These are phyloP conservation scores for Epinotia nisella DNA, from an alignment of 2,888 invertebrate genomes.

Conservation along the genomic window DNA sequence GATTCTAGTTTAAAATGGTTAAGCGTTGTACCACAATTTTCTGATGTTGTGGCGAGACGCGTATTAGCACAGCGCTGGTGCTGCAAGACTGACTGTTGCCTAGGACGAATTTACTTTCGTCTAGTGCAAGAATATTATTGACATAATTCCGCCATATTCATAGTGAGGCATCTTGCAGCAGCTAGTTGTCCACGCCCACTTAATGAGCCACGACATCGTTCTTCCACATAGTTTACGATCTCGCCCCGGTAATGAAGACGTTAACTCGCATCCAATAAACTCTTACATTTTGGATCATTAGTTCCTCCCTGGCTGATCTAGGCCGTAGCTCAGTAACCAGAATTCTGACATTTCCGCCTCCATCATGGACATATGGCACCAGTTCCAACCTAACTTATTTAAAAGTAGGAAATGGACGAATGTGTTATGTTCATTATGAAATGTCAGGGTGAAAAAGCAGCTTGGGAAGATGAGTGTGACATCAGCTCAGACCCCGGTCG, in stretches of 20 bases:
- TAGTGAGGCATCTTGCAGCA: background rate
- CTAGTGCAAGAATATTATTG: background rate
- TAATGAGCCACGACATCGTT: constrained; percentile 33
- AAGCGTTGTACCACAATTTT: constrained; percentile 29
- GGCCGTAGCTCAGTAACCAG: background rate
- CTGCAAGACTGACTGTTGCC: background rate
- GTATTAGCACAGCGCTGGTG: constrained; percentile 5
- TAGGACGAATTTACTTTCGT: background rate
- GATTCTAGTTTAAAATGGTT: constrained; percentile 67
- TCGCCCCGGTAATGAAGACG: constrained; percentile 40
- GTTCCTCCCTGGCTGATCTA: constrained; percentile 5
- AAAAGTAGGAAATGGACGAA: background rate
- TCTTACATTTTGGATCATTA: constrained; percentile 3
- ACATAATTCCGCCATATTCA: background rate
- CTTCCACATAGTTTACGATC: constrained; percentile 40
- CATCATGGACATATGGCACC: constrained; percentile 11
- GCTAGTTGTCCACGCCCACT: constrained; percentile 17
- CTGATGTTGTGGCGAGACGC: constrained; percentile 55
- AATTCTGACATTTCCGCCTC: background rate
- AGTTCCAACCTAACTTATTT: background rate
- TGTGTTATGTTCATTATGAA: constrained; percentile 9
- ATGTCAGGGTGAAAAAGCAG: background rate
- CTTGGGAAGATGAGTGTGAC: constrained; percentile 11
- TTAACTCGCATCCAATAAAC: constrained; percentile 4
- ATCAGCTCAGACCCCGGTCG: constrained; percentile 20